phyloP scores from a whole-genome alignment of 2,888 invertebrate species.

The Aleiodes alternator region DNA sequence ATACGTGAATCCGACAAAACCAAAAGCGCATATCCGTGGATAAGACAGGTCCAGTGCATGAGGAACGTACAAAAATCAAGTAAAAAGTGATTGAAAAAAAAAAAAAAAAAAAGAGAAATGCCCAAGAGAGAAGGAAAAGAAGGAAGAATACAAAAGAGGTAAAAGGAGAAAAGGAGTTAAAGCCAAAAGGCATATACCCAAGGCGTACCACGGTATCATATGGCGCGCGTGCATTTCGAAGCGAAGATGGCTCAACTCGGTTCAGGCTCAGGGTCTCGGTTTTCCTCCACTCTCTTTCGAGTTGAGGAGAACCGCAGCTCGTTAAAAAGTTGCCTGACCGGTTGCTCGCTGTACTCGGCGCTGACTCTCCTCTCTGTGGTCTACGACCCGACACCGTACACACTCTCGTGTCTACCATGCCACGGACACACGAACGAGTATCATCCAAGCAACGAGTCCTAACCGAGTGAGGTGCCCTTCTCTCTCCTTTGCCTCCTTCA shows the following conservation, averaged over 20 bases:
- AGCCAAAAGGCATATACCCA: constrained; percentile 22
- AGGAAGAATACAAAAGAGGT: constrained; percentile 3
- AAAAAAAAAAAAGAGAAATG: neutral
- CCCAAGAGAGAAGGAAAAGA: neutral
- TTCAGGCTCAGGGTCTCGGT: constrained; percentile 66
- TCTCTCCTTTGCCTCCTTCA: constrained; percentile 33
- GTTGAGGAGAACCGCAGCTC: constrained; percentile 64
- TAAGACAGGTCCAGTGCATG: constrained; percentile 4
- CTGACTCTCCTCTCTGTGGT: constrained; percentile 70
- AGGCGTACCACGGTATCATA: constrained; percentile 62
- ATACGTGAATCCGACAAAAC: constrained; percentile 12
- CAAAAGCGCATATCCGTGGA: constrained; percentile 8
- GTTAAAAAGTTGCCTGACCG: constrained; percentile 76
- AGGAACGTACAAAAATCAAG: neutral
- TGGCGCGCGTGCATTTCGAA: constrained; percentile 71
- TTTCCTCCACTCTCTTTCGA: constrained; percentile 61
- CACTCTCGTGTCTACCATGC: constrained; percentile 56
- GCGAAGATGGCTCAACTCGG: constrained; percentile 72
- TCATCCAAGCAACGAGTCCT: constrained; percentile 54
- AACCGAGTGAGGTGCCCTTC: constrained; percentile 41
- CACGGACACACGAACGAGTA: constrained; percentile 65
- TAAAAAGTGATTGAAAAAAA: neutral
- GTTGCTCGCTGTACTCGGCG: constrained; percentile 69
- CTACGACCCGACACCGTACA: constrained; percentile 73
- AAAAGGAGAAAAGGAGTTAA: neutral